Conservation (phyloP, 2,888 invertebrate species). For the Oligia strigilis region DNA sequence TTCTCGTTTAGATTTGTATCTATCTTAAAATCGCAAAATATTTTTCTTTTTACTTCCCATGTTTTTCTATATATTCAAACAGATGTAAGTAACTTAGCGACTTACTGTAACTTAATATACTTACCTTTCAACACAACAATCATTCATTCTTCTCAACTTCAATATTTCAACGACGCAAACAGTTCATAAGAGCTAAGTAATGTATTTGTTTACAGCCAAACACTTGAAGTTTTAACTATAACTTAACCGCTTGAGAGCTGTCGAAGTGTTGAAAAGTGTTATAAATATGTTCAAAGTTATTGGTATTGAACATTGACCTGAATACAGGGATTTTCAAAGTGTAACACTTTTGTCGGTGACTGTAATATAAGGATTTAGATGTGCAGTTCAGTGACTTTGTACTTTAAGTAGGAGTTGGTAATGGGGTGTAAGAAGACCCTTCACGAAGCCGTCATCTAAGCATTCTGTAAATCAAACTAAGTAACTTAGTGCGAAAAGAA, state of each 20-base stretch:
- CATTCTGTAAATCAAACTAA: no score
- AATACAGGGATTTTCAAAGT: slow-evolving; percentile 13
- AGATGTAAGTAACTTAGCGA: slow-evolving; percentile 3
- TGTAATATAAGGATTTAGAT: slow-evolving; percentile 12
- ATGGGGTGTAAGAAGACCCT: neutral
- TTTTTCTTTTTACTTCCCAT: neutral
- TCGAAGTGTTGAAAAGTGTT: slow-evolving; percentile 59
- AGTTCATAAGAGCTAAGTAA: slow-evolving; percentile 42
- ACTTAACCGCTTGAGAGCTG: slow-evolving; percentile 45
- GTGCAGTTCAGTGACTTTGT: slow-evolving; percentile 5
- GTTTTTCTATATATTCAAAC: neutral
- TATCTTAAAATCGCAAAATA: neutral
- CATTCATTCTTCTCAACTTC: neutral
- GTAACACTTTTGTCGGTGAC: slow-evolving; percentile 21
- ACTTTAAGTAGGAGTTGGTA: neutral
- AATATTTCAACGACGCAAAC: slow-evolving; percentile 28
- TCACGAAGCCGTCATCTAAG: no score
- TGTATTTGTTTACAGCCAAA: slow-evolving; percentile 58
- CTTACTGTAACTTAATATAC: slow-evolving; percentile 13
- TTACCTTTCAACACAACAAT: slow-evolving; percentile 22
- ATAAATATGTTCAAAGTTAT: slow-evolving; percentile 46
- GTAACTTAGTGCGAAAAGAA: no score
- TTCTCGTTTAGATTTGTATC: no score
- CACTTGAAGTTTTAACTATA: slow-evolving; percentile 51
- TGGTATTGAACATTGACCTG: slow-evolving; percentile 40